Conservation (phyloP, 2,888 invertebrate species). For the Lasioglossum zephyrum region DNA sequence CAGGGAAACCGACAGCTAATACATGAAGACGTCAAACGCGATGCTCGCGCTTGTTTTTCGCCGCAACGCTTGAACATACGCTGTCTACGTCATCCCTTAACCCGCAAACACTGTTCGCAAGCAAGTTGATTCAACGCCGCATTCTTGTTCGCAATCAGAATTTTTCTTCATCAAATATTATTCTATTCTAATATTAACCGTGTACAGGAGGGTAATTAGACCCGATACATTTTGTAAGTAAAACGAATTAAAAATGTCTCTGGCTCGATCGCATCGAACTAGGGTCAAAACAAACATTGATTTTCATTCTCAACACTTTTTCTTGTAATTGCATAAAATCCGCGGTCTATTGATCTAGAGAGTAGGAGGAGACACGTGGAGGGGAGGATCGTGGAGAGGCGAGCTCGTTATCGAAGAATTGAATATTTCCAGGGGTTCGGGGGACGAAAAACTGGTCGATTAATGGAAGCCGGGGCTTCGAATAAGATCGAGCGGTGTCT, state of each 20-base stretch:
- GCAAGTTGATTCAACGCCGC: neutral
- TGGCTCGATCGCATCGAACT: too few species aligned
- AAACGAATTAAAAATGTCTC: too few species aligned
- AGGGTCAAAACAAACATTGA: too few species aligned
- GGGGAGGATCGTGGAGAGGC: neutral
- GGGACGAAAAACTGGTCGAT: neutral
- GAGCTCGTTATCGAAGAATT: neutral
- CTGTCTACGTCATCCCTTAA: neutral
- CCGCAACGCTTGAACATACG: slow-evolving; percentile 58
- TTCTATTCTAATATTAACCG: too few species aligned
- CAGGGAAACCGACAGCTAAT: slow-evolving; percentile 82
- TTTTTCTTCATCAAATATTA: neutral
- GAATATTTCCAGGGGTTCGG: neutral
- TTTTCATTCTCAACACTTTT: neutral
- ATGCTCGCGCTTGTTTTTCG: slow-evolving; percentile 60
- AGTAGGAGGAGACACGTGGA: neutral
- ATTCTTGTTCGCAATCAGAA: neutral
- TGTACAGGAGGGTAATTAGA: too few species aligned
- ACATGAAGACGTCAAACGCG: slow-evolving; percentile 80
- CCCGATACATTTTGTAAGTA: too few species aligned
- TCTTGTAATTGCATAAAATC: neutral
- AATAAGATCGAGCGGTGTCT: slow-evolving; percentile 74
- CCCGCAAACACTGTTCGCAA: neutral
- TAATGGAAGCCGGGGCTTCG: slow-evolving; percentile 54
- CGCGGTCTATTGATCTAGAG: neutral